These are phyloP conservation scores for Nomada fabriciana DNA, from an alignment of 2,888 invertebrate species.

Conservation along the genomic window DNA sequence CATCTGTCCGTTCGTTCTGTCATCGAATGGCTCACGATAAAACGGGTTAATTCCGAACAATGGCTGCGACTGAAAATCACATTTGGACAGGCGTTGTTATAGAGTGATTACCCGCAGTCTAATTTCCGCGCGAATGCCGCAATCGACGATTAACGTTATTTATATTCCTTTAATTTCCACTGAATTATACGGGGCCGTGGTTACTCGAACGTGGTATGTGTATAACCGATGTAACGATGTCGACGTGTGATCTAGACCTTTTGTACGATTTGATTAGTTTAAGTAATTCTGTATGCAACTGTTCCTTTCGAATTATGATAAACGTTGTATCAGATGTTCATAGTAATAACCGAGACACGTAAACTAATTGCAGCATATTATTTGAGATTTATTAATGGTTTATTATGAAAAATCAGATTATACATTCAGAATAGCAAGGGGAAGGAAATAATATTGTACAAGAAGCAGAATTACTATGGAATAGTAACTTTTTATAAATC, in stretches of 20 bases:
- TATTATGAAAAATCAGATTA: too few relatives aligned
- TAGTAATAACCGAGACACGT: too few relatives aligned
- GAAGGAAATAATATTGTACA: too few relatives aligned
- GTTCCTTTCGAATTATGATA: too few relatives aligned
- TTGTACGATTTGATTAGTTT: too few relatives aligned
- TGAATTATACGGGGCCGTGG: not conserved
- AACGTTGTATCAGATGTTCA: too few relatives aligned
- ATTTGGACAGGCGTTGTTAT: constrained; percentile 64
- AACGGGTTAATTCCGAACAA: constrained; percentile 66
- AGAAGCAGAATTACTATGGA: too few relatives aligned
- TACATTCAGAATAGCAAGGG: too few relatives aligned
- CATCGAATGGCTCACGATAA: constrained; percentile 55
- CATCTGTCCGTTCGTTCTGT: constrained; percentile 50
- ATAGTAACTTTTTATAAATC: too few relatives aligned
- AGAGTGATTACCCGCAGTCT: constrained; percentile 53
- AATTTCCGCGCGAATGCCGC: constrained; percentile 55
- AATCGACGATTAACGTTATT: constrained; percentile 52
- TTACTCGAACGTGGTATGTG: constrained; percentile 8
- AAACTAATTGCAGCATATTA: too few relatives aligned
- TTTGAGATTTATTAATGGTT: too few relatives aligned
- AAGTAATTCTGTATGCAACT: too few relatives aligned
- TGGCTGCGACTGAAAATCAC: constrained; percentile 61
- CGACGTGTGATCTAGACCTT: not conserved
- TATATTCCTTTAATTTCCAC: constrained; percentile 45
- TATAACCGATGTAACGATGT: not conserved